Percentiles rank a stretch among this genome's conserved stretches.
Conservation (phyloP, 2,113 vertebrate species). For the Australoheros scitulus region DNA sequence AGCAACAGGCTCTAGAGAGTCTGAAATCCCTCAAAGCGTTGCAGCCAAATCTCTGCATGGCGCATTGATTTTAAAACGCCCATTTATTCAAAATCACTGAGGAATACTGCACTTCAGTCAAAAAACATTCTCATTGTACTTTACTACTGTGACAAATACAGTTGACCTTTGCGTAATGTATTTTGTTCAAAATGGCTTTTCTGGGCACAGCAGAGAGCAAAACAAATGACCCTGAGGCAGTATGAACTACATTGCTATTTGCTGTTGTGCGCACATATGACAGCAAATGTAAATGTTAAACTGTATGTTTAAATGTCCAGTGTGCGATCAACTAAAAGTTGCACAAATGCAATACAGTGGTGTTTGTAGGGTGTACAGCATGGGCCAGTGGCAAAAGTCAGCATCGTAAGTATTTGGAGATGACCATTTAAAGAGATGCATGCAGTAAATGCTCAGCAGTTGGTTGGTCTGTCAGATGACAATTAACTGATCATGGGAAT, state of each 20-base stretch:
- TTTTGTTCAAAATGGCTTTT: conserved; percentile 30
- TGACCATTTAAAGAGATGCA: no score
- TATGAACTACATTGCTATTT: conserved; percentile 14
- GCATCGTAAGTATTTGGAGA: no score
- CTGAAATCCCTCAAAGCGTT: conserved; percentile 32
- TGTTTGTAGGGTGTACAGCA: no score
- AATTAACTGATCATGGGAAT: background rate
- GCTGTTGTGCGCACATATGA: background rate
- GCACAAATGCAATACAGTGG: no score
- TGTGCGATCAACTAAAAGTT: background rate
- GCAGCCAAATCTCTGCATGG: conserved; percentile 48
- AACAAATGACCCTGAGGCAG: background rate
- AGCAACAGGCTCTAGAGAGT: conserved; percentile 13
- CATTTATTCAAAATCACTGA: conserved; percentile 56
- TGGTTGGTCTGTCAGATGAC: background rate
- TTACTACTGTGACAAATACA: conserved; percentile 37
- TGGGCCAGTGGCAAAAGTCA: no score
- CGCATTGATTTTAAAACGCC: conserved; percentile 57
- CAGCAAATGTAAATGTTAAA: background rate
- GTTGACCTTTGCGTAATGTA: conserved; percentile 52
- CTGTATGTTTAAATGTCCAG: background rate
- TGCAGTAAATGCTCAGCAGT: no score
- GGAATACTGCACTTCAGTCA: conserved; percentile 33
- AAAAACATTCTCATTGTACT: conserved; percentile 28
- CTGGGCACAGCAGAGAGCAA: conserved; percentile 1